phyloP scores from a whole-genome alignment of 2,797 vertebrate genomes.

The Lemur catta region DNA sequence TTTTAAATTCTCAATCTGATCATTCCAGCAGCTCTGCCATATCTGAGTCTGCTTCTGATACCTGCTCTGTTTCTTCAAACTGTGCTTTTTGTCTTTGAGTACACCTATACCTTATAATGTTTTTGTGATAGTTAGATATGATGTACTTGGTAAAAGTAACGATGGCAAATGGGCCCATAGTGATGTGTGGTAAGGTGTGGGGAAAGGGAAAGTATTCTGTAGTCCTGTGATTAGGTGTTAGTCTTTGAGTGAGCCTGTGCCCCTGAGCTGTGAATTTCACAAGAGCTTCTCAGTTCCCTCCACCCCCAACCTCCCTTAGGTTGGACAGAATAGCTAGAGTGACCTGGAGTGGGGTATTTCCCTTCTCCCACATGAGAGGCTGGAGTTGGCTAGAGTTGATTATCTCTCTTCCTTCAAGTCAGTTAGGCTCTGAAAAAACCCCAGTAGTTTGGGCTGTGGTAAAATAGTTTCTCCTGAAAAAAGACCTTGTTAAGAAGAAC shows the following conservation, averaged over 20 bases:
- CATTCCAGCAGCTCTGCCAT: background rate
- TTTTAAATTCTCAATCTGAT: background rate
- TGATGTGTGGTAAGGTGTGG: background rate
- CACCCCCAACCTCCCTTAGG: background rate
- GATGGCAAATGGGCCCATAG: background rate
- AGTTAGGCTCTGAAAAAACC: background rate
- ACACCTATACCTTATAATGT: background rate
- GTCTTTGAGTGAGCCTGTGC: background rate
- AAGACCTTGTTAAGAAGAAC: background rate
- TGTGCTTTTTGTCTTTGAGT: background rate
- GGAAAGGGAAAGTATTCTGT: background rate
- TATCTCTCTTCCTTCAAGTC: background rate
- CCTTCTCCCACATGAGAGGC: background rate
- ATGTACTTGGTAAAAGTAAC: background rate
- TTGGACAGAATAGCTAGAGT: background rate
- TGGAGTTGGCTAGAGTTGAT: background rate
- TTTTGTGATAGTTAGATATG: background rate
- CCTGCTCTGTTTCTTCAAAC: background rate
- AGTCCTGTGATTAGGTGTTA: background rate
- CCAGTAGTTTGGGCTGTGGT: background rate
- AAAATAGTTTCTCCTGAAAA: background rate
- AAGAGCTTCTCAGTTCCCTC: background rate
- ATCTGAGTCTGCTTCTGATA: background rate
- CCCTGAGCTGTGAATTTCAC: background rate
- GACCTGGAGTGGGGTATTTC: background rate